Conservation (phyloP, 2,113 vertebrate genomes). For the Apeltes quadracus region DNA sequence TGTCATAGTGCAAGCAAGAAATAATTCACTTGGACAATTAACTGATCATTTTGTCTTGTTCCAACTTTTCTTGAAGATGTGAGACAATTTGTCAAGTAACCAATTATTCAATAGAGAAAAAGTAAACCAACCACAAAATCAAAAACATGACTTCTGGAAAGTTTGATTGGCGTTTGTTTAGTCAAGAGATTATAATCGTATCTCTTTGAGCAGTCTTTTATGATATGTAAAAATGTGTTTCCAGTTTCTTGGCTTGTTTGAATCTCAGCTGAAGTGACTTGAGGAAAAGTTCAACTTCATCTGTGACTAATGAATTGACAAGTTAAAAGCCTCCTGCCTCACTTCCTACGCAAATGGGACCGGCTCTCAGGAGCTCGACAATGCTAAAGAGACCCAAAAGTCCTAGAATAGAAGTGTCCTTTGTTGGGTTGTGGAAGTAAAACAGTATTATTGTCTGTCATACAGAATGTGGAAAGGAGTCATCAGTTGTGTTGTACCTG, state of each 20-base stretch:
- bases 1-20: not conserved
- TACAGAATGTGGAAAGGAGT: constrained; percentile 47
- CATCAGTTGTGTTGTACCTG: constrained; percentile 44
- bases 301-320: not conserved
- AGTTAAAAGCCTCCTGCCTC: constrained; percentile 22
- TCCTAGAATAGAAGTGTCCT: constrained; percentile 43
- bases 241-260: not conserved
- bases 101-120: not conserved
- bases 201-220: not conserved
- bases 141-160: not conserved
- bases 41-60: not conserved
- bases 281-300: constrained; percentile 35
- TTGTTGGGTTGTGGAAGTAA: constrained; percentile 41
- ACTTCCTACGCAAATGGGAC: constrained; percentile 30
- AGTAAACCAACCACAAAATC: not conserved
- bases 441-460: constrained; percentile 68
- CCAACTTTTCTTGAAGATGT: not conserved
- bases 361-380: constrained; percentile 39
- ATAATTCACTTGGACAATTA: not conserved
- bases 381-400: constrained; percentile 52
- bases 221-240: not conserved
- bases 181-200: not conserved
- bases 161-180: not conserved
- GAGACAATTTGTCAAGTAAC: not conserved
- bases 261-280: not conserved